Evolutionary conservation across 2,888 invertebrate species (phyloP).

Genomic region (Macaria liturata): DNA sequence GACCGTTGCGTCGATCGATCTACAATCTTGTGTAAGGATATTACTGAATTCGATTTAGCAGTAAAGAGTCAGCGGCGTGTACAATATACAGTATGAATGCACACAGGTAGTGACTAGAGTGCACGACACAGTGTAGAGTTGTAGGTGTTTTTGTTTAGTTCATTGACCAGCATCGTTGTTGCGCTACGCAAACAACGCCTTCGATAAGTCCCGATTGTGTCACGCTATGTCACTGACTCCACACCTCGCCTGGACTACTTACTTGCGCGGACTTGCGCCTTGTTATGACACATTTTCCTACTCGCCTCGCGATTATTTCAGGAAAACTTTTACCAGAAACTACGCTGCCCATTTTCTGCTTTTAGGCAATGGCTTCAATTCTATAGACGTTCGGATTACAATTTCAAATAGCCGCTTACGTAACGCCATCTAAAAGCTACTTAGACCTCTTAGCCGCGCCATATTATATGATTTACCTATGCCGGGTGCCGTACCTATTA

Average conservation of each 20-base stretch:
- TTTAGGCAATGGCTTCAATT: not conserved
- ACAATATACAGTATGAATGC: conserved; percentile 30
- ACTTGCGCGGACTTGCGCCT: conserved; percentile 17
- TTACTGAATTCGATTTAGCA: too few species aligned
- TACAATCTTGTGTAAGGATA: too few species aligned
- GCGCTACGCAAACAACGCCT: conserved; percentile 76
- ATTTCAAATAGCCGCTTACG: conserved; percentile 4
- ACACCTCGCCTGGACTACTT: conserved; percentile 32
- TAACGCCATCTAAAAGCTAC: conserved; percentile 4
- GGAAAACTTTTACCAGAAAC: not conserved
- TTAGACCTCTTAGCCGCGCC: conserved; percentile 1
- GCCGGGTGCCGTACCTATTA: conserved; percentile 3
- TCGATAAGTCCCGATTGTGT: conserved; percentile 78
- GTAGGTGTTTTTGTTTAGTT: conserved; percentile 80
- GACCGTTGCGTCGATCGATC: too few species aligned
- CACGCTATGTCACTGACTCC: conserved; percentile 71
- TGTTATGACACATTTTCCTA: conserved; percentile 31
- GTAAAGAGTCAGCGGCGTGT: not conserved
- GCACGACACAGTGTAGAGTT: conserved; percentile 51
- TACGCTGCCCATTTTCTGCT: not conserved
- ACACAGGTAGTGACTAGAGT: conserved; percentile 9
- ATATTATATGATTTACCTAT: conserved; percentile 2
- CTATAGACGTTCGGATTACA: not conserved
- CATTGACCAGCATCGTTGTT: conserved; percentile 75
- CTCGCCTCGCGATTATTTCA: conserved; percentile 2